These are phyloP conservation scores for Syritta pipiens DNA, from an alignment of 2,888 invertebrate genomes.

Conservation along the genomic window DNA sequence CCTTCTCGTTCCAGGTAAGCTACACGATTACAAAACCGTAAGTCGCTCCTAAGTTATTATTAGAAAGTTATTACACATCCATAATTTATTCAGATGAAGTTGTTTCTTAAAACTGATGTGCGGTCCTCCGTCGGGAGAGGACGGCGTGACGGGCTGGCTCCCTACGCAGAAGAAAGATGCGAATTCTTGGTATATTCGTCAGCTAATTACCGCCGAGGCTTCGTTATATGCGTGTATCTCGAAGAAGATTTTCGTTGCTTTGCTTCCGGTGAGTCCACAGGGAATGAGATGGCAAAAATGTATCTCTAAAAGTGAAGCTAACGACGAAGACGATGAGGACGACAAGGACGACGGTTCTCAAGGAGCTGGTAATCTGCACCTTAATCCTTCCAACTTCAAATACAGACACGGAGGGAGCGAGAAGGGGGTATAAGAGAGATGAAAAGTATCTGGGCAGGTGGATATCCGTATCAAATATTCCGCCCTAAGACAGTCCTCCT, in stretches of 20 bases:
- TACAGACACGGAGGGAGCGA: neutral
- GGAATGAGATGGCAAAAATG: constrained; percentile 21
- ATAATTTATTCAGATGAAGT: constrained; percentile 15
- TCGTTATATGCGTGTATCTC: too few relatives aligned
- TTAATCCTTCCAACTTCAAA: constrained; percentile 34
- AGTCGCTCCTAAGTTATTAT: constrained; percentile 9
- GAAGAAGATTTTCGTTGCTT: neutral
- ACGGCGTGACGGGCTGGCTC: neutral
- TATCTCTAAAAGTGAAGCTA: neutral
- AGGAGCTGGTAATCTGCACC: constrained; percentile 16
- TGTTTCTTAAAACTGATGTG: constrained; percentile 18
- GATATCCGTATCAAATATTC: constrained; percentile 37
- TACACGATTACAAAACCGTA: neutral
- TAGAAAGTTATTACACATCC: constrained; percentile 12
- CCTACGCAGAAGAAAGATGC: neutral
- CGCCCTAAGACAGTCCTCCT: constrained; percentile 14
- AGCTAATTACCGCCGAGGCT: constrained; percentile 27
- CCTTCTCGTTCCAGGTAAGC: constrained; percentile 9
- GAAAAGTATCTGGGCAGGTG: too few relatives aligned
- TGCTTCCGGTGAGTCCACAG: constrained; percentile 18
- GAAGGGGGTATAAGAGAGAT: too few relatives aligned
- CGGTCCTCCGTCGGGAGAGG: neutral
- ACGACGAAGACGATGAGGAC: too few relatives aligned
- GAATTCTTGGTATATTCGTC: neutral
- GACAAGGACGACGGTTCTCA: too few relatives aligned